Conservation (phyloP, 2,797 vertebrate genomes). For the Sciurus vulgaris region DNA sequence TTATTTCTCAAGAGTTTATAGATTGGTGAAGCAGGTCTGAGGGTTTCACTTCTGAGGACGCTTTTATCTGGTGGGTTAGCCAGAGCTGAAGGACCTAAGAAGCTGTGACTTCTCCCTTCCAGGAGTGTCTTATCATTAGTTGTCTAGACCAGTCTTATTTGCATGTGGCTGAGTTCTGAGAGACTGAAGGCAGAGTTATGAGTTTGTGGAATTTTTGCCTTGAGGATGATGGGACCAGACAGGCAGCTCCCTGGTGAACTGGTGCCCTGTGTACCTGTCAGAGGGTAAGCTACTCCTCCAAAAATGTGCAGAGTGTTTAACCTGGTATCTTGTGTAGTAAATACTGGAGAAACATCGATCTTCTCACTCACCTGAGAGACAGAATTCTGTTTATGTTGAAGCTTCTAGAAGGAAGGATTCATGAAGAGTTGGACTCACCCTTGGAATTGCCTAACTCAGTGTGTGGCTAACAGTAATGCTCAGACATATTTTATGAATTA, state of each 20-base stretch:
- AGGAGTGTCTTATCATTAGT: background rate
- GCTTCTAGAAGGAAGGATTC: background rate
- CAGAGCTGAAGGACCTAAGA: background rate
- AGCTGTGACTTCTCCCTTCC: background rate
- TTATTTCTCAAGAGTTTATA: background rate
- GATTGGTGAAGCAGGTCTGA: conserved; percentile 20
- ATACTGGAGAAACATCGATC: background rate
- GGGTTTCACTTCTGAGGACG: conserved; percentile 2
- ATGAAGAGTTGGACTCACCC: background rate
- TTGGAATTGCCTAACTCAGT: background rate
- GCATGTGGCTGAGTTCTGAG: background rate
- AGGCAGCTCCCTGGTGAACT: background rate
- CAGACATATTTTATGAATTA: conserved; percentile 51
- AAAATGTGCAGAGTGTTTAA: background rate
- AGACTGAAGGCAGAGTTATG: background rate
- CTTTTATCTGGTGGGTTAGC: background rate
- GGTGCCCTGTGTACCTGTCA: background rate
- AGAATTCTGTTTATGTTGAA: background rate
- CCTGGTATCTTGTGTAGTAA: background rate
- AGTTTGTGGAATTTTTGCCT: background rate
- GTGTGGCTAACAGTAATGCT: background rate
- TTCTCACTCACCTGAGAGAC: background rate
- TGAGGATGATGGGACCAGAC: background rate
- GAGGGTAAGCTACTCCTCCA: background rate
- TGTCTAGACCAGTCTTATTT: background rate